phyloP scores from a whole-genome alignment of 2,888 invertebrate species.

The Drosophila neoperkinsi region DNA sequence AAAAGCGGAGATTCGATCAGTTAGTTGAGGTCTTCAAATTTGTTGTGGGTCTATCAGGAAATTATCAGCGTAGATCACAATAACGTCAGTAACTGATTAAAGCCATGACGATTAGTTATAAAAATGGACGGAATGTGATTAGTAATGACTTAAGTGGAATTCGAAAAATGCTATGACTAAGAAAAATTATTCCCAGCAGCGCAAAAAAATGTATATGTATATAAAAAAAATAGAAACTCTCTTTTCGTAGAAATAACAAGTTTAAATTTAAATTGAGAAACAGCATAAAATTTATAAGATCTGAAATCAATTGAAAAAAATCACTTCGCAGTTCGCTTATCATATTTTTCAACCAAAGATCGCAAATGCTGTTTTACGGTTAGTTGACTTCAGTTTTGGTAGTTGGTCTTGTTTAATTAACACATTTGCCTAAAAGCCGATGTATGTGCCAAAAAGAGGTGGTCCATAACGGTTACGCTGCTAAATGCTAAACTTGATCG shows the following conservation, averaged over 20 bases:
- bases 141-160: constrained; percentile 7
- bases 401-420: constrained; percentile 12
- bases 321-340: background rate
- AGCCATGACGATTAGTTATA: constrained; percentile 8
- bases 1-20: background rate
- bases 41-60: constrained; percentile 6
- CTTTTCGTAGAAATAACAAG: background rate
- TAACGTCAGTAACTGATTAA: constrained; percentile 21
- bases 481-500: constrained; percentile 61
- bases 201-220: no score
- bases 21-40: constrained; percentile 1
- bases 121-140: constrained; percentile 21
- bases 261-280: background rate
- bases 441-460: constrained; percentile 55
- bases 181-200: background rate
- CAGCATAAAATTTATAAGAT: no score
- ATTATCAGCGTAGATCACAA: constrained; percentile 5
- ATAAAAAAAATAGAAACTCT: background rate
- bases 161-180: constrained; percentile 1
- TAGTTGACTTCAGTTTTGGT: constrained; percentile 6
- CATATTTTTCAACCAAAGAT: no score
- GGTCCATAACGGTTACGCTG: constrained; percentile 37
- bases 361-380: background rate
- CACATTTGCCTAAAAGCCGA: constrained; percentile 5
- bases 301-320: background rate